These are phyloP conservation scores for Parnassius glacialis DNA, from an alignment of 2,888 invertebrate genomes.

Conservation along the genomic window DNA sequence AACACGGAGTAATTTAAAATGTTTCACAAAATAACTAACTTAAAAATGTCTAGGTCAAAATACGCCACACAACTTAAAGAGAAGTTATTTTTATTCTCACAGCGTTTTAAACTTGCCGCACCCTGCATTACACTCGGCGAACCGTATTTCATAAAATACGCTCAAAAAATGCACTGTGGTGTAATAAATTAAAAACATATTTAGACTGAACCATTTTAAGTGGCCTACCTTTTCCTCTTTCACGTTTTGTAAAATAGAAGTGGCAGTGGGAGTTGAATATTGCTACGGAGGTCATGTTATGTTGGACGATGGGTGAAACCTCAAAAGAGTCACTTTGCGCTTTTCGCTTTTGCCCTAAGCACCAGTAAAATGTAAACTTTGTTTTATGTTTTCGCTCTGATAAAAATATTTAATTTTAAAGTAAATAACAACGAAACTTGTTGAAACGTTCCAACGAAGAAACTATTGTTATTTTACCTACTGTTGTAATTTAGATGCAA, in stretches of 20 bases:
- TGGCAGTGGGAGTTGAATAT: constrained; percentile 25
- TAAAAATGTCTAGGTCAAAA: constrained; percentile 6
- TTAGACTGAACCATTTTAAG: constrained; percentile 34
- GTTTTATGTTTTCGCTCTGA: constrained; percentile 14
- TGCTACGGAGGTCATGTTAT: constrained; percentile 33
- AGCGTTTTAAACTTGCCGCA: constrained; percentile 18
- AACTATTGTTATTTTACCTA: too few species aligned
- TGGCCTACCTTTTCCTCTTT: constrained; percentile 29
- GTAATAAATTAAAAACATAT: constrained; percentile 55
- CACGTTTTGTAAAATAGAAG: constrained; percentile 21
- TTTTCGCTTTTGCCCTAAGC: constrained; percentile 36
- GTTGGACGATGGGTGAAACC: constrained; percentile 40
- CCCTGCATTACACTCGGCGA: constrained; percentile 32
- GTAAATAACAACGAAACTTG: constrained; percentile 2
- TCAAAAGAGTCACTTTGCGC: constrained; percentile 44
- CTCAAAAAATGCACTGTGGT: constrained; percentile 47
- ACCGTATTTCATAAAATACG: constrained; percentile 47
- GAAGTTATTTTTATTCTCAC: constrained; percentile 24
- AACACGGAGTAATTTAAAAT: too few species aligned
- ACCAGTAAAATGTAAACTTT: constrained; percentile 26
- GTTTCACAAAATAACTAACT: too few species aligned
- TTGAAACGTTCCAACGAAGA: background rate
- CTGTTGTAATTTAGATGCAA: too few species aligned
- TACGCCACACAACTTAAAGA: constrained; percentile 8
- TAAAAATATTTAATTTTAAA: constrained; percentile 25